Base-by-base conservation (phyloP, 2,888 invertebrate genomes). In the Leucoma salicis region DNA sequence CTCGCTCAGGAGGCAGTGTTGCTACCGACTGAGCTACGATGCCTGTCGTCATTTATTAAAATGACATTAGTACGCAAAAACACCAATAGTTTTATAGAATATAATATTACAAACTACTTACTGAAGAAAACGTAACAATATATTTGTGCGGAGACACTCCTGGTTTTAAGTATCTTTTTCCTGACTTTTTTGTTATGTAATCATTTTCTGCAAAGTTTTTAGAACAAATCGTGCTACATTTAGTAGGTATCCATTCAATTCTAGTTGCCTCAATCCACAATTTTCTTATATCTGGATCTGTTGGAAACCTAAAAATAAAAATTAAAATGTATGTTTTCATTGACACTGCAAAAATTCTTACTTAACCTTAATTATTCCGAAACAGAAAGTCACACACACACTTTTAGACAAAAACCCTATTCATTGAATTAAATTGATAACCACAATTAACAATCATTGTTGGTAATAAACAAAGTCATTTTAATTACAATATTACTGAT, bases 141-240 rank as follows among this genome's bases (percentile, higher is more conserved):
- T 34, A 27, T 16, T 27, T 25, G 11, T 8, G 15, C 12, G 42
- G 42, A 25, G 32, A 27, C 10, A 33, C 38, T 35, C 31, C 33
- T 35, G 35, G 14, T 28, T 35, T 35, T 31, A 45, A 39, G 28
- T 40, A 45, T 35, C 32, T 45, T 2, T 36, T 39, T 10, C 44
- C 35, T 24, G 44, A 39, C 24, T 14, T 31, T 45, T 45, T 45
- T 14, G 25, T 29, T 25, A 31, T 15, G 35, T 31, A 45, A 35
- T 40, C 33, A 40, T 40, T 41, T 35, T 42, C 36, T 24, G 28
- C 13, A 31, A 43, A 43, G 31, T 43, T 33, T 33, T 14, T 18
- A 10, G 43, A 39, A 34, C 39, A 39, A 28, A 42, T 34, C 15
- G 42, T 42, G 25, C 37, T 37, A 15, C 8, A 15, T 38, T 37